Conservation (phyloP, 2,113 vertebrate genomes). For the Anas platyrhynchos region DNA sequence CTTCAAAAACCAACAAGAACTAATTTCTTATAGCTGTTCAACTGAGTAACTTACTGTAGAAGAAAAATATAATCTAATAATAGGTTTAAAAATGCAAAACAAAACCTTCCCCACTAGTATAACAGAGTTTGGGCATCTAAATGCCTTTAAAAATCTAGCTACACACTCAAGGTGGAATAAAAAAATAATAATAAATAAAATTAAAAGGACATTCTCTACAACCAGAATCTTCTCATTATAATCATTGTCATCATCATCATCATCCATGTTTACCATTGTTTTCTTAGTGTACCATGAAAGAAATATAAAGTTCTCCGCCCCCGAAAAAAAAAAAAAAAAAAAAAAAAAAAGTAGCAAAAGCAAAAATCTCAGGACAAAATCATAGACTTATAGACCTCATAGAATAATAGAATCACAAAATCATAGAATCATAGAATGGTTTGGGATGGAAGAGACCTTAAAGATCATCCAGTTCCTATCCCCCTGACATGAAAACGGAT, state of each 20-base stretch:
- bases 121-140: background rate
- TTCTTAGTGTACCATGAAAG: background rate
- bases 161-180: background rate
- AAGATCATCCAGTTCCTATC: background rate
- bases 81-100: background rate
- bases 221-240: background rate
- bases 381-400: background rate
- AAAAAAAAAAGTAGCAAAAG: background rate
- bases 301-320: background rate
- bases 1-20: background rate
- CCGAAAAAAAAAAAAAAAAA: too few relatives aligned
- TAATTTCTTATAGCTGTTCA: constrained; percentile 11
- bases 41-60: background rate
- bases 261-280: background rate
- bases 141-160: background rate
- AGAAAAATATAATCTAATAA: constrained; percentile 22
- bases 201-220: background rate
- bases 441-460: background rate
- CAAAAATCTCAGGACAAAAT: background rate
- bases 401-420: background rate
- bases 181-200: background rate
- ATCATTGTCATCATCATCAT: too few relatives aligned
- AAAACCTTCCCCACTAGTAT: background rate
- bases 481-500: background rate
- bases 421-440: background rate